phyloP scores from a whole-genome alignment of 2,888 invertebrate species.

The Euclidia mi region DNA sequence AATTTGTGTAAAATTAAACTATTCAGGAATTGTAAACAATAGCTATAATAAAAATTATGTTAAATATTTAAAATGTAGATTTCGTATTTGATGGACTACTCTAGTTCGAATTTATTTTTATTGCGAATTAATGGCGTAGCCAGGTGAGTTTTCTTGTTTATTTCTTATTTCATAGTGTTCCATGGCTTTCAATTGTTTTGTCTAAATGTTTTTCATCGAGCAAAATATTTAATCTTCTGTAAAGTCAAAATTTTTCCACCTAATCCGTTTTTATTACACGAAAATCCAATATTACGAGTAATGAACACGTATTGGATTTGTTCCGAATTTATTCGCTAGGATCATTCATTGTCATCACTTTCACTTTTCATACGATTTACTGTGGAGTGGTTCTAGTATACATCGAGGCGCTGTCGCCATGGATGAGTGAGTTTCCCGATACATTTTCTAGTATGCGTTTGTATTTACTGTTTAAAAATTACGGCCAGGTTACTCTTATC shows the following conservation, averaged over 20 bases:
- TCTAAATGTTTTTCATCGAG: slow-evolving; percentile 86
- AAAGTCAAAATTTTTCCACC: slow-evolving; percentile 88
- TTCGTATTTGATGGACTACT: slow-evolving; percentile 34
- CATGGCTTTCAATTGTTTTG: slow-evolving; percentile 88
- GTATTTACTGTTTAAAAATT: slow-evolving; percentile 75
- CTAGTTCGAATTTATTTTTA: slow-evolving; percentile 84
- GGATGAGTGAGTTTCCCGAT: slow-evolving; percentile 87
- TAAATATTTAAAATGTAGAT: neutral
- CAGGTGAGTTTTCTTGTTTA: slow-evolving; percentile 90
- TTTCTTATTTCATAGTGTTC: slow-evolving; percentile 87
- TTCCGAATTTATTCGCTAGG: slow-evolving; percentile 88
- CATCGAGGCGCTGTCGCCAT: slow-evolving; percentile 81
- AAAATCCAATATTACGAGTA: slow-evolving; percentile 85
- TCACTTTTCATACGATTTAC: slow-evolving; percentile 87
- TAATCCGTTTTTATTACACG: slow-evolving; percentile 82
- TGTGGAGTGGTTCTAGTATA: slow-evolving; percentile 82
- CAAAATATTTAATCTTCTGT: slow-evolving; percentile 83
- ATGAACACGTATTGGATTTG: slow-evolving; percentile 90
- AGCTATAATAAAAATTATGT: too few relatives aligned
- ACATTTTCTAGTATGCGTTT: slow-evolving; percentile 67
- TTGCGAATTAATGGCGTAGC: slow-evolving; percentile 90
- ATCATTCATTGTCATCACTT: slow-evolving; percentile 90
- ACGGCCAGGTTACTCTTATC: slow-evolving; percentile 82
- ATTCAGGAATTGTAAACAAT: too few relatives aligned
- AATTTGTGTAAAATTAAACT: too few relatives aligned